Base-by-base conservation (phyloP, 2,113 vertebrate species). In the Cynocephalus volans region DNA sequence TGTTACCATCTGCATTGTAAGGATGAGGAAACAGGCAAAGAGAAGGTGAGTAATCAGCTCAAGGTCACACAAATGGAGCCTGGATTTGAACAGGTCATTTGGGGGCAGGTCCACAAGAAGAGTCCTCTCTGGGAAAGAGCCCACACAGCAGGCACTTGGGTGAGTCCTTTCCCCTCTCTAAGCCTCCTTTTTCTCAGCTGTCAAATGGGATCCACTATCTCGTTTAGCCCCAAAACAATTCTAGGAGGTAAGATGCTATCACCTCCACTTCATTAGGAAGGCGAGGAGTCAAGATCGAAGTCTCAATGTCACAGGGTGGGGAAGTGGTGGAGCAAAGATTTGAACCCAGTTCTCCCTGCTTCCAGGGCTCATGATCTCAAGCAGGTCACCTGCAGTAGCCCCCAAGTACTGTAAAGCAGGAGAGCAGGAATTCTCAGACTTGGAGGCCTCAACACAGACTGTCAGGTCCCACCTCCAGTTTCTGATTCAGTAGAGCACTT, bases 71-170 rank as follows among this genome's bases (percentile, higher is more conserved):
- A 86, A 64, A 64, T 4, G 52, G 94, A 79, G 54, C 26, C 62
- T 19, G 23, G 77, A 41, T 92, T 52, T 50, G 79, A 95, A 90
- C 80, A 50, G n/a, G 64, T 75, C 92, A 33, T 75, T 26, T 84
- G 8, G 92, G 45, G 56, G 80, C 75, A 52, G 58, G 64, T 11
- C 54, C 50, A 76, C 13, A 60, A 65, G 75, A 69, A 93, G 85
- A 48, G 82, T 3, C 4, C 21, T 48, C 18, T 36, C 93, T 41
- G 62, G 62, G 45, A 88, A 90, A 79, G 24, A 62, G 15, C 21
- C 64, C 87, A 75, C 50, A 36, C 23, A 21, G 48, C 70, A 87
- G 52, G 7, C 17, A 13, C 64, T 33, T 24, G 84, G 60, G 23
- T 17, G 45, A 31, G 36, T 31, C 79, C 23, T 65, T 84, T 54